phyloP scores from a whole-genome alignment of 2,113 vertebrate genomes.

The Pelmatolapia mariae region DNA sequence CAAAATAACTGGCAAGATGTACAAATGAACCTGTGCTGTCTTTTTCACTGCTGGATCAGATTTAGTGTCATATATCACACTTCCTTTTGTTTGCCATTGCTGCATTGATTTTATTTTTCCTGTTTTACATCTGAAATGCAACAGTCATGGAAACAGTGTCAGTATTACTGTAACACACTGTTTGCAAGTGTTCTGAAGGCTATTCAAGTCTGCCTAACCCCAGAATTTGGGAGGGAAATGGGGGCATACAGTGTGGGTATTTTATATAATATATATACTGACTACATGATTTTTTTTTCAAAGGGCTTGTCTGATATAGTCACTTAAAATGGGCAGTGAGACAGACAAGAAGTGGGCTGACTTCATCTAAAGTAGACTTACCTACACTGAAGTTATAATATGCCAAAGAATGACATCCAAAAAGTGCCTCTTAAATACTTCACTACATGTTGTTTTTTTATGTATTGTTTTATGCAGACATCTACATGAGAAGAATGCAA shows the following conservation, averaged over 20 bases:
- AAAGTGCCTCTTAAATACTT: background rate
- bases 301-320: background rate
- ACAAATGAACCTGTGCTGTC: background rate
- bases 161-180: background rate
- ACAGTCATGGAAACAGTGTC: background rate
- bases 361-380: background rate
- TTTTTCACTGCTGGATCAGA: background rate
- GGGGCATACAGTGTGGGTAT: background rate
- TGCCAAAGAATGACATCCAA: background rate
- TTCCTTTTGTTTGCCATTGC: background rate
- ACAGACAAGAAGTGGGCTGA: background rate
- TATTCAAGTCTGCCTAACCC: background rate
- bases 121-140: background rate
- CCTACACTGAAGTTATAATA: background rate
- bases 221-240: background rate
- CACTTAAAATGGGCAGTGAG: background rate
- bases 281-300: background rate
- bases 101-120: background rate
- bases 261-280: background rate
- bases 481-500: background rate
- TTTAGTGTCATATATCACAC: background rate
- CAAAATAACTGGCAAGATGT: background rate
- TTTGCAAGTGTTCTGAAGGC: background rate
- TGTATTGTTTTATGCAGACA: background rate
- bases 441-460: background rate